Evolutionary conservation across 2,113 vertebrate species (phyloP).

Genomic region (Chaetodon trifascialis): DNA sequence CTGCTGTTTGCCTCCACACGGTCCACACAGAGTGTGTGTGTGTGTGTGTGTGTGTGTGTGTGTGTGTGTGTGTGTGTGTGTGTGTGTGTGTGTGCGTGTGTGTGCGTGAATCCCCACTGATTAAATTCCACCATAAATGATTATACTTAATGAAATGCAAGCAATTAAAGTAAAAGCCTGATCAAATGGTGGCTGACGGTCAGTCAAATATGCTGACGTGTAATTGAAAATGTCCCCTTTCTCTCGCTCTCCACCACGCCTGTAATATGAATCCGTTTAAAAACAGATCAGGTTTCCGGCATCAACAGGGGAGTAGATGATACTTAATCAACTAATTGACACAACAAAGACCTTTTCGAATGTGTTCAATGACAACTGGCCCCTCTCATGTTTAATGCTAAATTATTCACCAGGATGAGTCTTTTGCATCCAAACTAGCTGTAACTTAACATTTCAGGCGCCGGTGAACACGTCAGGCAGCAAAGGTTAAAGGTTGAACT

Average conservation of each 20-base stretch:
- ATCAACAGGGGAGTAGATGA: constrained; percentile 86
- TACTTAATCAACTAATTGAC: constrained; percentile 97
- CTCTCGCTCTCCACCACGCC: constrained; percentile 76
- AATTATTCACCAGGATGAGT: constrained; percentile 73
- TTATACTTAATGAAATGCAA: constrained; percentile 92
- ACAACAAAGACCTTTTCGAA: constrained; percentile 88
- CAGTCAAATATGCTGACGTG: constrained; percentile 88
- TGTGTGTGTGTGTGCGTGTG: constrained; percentile 53
- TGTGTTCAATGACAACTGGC: constrained; percentile 83
- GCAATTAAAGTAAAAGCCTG: constrained; percentile 97
- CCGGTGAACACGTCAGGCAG: constrained; percentile 9
- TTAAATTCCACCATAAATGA: constrained; percentile 88
- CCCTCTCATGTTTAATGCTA: constrained; percentile 79
- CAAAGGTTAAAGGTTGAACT: constrained; percentile 52
- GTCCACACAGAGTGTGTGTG: constrained; percentile 62
- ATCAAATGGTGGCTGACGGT: constrained; percentile 88
- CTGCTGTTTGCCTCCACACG: constrained; percentile 58
- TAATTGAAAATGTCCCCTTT: constrained; percentile 92
- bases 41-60: no score
- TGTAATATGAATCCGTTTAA: constrained; percentile 92
- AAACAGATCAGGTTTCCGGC: constrained; percentile 88
- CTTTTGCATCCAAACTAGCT: constrained; percentile 47
- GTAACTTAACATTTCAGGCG: constrained; percentile 23
- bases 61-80: no score
- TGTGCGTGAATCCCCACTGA: constrained; percentile 78